phyloP scores from a whole-genome alignment of 1,140 invertebrate species.

The Eufriesea mexicana region DNA sequence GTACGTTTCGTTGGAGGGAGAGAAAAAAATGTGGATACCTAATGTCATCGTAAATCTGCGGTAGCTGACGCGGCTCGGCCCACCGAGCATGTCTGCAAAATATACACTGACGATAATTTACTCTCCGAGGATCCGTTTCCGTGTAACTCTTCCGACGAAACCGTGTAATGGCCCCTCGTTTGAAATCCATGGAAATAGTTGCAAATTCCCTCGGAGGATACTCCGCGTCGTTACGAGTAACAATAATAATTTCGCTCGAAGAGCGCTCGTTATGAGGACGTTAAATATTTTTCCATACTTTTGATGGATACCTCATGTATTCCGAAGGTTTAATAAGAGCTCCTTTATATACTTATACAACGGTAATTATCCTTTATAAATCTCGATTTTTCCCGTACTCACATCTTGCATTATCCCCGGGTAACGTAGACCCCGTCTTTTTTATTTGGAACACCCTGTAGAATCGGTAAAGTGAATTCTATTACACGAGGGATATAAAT shows the following conservation, averaged over 20 bases:
- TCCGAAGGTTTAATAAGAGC: neutral
- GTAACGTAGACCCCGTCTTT: too few species aligned
- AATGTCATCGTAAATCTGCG: slow-evolving; percentile 58
- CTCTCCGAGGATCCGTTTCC: slow-evolving; percentile 17
- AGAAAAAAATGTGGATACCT: slow-evolving; percentile 53
- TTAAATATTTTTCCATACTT: neutral
- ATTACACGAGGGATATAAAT: too few species aligned
- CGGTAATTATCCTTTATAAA: too few species aligned
- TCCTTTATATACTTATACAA: too few species aligned
- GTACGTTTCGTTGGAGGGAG: neutral
- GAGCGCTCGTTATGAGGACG: neutral
- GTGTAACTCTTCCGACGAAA: slow-evolving; percentile 9
- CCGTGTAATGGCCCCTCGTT: slow-evolving; percentile 14
- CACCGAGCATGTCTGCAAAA: slow-evolving; percentile 52
- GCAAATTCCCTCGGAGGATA: neutral
- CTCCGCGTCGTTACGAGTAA: neutral
- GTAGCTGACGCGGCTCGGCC: slow-evolving; percentile 38
- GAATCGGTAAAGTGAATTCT: too few species aligned
- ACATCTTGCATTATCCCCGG: too few species aligned
- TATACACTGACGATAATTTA: slow-evolving; percentile 63
- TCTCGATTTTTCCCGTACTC: too few species aligned
- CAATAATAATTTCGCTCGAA: neutral
- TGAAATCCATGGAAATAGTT: neutral
- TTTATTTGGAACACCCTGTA: too few species aligned
- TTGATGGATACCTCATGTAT: neutral